Percentiles rank a stretch among this genome's conserved stretches.
Conservation (phyloP, 2,888 invertebrate species). For the Theretra japonica region DNA sequence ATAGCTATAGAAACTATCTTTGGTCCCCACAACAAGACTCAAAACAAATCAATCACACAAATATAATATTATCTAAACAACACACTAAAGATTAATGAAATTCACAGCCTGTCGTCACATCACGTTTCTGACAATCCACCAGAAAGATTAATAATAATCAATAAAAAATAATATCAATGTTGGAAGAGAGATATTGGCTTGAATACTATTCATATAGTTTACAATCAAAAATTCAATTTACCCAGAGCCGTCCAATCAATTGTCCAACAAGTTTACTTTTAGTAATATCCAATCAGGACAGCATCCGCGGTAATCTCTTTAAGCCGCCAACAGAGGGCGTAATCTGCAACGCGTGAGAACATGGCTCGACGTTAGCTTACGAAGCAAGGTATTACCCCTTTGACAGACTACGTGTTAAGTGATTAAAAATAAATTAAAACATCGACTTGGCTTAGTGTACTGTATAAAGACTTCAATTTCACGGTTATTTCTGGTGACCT, state of each 20-base stretch:
- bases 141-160: too few relatives aligned
- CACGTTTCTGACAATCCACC: too few relatives aligned
- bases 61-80: too few relatives aligned
- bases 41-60: too few relatives aligned
- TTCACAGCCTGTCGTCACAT: too few relatives aligned
- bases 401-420: background rate
- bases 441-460: too few relatives aligned
- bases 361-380: background rate
- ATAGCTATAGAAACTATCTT: too few relatives aligned
- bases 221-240: background rate
- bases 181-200: background rate
- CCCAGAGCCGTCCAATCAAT: background rate
- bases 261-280: conserved; percentile 15
- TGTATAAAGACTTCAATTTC: too few relatives aligned
- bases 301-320: background rate
- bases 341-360: conserved; percentile 13
- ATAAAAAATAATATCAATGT: too few relatives aligned
- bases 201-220: background rate
- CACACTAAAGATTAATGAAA: too few relatives aligned
- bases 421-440: background rate
- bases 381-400: background rate
- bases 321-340: background rate
- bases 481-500: too few relatives aligned
- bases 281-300: conserved; percentile 9
- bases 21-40: too few relatives aligned